These are phyloP conservation scores for Mactromeris polynyma DNA, from an alignment of 2,888 invertebrate genomes.

Conservation along the genomic window DNA sequence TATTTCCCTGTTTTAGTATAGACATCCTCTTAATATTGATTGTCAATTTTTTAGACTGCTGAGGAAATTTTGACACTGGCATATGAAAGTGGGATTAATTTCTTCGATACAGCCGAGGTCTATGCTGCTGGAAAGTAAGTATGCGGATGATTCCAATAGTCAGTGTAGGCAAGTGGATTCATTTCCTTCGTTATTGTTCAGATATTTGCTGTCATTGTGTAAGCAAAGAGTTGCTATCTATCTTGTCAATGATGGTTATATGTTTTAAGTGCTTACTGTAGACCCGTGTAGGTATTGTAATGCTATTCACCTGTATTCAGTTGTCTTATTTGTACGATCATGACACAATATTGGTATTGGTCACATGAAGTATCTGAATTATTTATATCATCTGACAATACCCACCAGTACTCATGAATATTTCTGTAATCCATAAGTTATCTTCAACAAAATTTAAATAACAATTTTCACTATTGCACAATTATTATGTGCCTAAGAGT, in stretches of 20 bases:
- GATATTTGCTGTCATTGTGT: background rate
- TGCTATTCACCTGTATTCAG: too few species aligned
- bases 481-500: too few species aligned
- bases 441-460: too few species aligned
- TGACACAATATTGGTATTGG: too few species aligned
- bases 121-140: slow-evolving; percentile 89
- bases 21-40: background rate
- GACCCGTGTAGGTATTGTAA: too few species aligned
- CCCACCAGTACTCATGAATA: too few species aligned
- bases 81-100: slow-evolving; percentile 97
- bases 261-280: background rate
- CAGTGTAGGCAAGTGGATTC: background rate
- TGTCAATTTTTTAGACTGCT: slow-evolving; percentile 88
- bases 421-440: too few species aligned
- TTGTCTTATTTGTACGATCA: too few species aligned
- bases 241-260: background rate
- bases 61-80: slow-evolving; percentile 97
- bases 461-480: too few species aligned
- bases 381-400: too few species aligned
- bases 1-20: background rate
- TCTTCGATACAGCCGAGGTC: slow-evolving; percentile 98
- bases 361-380: too few species aligned
- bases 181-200: background rate
- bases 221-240: background rate
- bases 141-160: background rate